Percentiles rank a stretch among this genome's conserved stretches.
These are phyloP conservation scores for Pseudoips prasinana DNA, from an alignment of 2,888 invertebrate species.

Conservation along the genomic window DNA sequence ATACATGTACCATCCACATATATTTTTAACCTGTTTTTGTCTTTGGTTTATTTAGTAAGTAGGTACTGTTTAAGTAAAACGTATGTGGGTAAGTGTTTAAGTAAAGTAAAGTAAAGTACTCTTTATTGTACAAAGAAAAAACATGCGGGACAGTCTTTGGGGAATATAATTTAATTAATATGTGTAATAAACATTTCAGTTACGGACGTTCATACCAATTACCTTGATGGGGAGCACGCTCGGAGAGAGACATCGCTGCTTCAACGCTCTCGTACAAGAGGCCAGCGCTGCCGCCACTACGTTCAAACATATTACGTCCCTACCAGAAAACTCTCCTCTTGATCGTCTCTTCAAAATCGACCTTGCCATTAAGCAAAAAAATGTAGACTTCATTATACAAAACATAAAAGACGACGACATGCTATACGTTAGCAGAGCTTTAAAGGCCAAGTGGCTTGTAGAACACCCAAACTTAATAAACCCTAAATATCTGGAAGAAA, in stretches of 20 bases:
- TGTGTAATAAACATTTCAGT: no score
- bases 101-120: no score
- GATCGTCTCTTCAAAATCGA: conserved; percentile 61
- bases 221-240: conserved; percentile 46
- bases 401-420: conserved; percentile 56
- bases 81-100: no score
- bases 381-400: conserved; percentile 49
- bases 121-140: no score
- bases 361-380: conserved; percentile 46
- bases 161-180: no score
- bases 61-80: no score
- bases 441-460: conserved; percentile 57
- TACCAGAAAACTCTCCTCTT: conserved; percentile 40
- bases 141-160: no score
- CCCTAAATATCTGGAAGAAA: conserved; percentile 49
- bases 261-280: conserved; percentile 44
- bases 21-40: no score
- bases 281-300: conserved; percentile 10
- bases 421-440: conserved; percentile 57
- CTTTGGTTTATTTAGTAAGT: no score
- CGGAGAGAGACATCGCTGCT: conserved; percentile 44
- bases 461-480: conserved; percentile 48
- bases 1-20: no score
- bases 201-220: conserved; percentile 38
- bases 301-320: conserved; percentile 20